These are phyloP conservation scores for Columba livia DNA, from an alignment of 2,113 vertebrate species.

Conservation along the genomic window DNA sequence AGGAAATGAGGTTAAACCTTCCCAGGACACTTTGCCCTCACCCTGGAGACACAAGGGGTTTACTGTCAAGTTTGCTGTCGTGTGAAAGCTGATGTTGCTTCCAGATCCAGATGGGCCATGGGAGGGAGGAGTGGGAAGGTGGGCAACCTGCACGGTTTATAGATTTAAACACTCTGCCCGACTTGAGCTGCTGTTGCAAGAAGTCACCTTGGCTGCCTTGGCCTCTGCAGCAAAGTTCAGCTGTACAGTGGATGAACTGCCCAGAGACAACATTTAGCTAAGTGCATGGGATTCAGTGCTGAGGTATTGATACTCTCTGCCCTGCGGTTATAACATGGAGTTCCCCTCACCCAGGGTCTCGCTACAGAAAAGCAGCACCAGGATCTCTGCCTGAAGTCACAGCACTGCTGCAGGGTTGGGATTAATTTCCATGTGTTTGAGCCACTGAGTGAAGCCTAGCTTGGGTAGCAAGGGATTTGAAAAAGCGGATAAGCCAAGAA, in stretches of 20 bases:
- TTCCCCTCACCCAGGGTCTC: accelerated
- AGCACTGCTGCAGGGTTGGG: accelerated
- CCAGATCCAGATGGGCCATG: accelerated
- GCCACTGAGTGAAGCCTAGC: background rate
- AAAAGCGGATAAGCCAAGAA: background rate
- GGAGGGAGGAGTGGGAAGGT: background rate
- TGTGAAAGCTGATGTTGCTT: accelerated
- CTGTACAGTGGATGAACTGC: accelerated
- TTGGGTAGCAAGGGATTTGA: background rate
- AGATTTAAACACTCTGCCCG: accelerated
- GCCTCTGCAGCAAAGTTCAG: background rate
- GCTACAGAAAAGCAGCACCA: background rate
- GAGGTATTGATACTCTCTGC: too few relatives aligned
- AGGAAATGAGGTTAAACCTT: background rate
- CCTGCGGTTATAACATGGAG: accelerated
- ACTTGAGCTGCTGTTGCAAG: background rate
- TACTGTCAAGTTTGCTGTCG: background rate
- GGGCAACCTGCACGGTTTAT: accelerated
- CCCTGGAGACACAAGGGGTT: background rate
- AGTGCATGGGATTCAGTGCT: too few relatives aligned
- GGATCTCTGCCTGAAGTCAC: background rate
- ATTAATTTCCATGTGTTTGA: background rate
- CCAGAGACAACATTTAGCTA: background rate
- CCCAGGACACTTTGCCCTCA: background rate
- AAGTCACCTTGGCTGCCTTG: background rate